Evolutionary conservation across 1,140 invertebrate genomes (phyloP).

Genomic region (Chionoecetes opilio): DNA sequence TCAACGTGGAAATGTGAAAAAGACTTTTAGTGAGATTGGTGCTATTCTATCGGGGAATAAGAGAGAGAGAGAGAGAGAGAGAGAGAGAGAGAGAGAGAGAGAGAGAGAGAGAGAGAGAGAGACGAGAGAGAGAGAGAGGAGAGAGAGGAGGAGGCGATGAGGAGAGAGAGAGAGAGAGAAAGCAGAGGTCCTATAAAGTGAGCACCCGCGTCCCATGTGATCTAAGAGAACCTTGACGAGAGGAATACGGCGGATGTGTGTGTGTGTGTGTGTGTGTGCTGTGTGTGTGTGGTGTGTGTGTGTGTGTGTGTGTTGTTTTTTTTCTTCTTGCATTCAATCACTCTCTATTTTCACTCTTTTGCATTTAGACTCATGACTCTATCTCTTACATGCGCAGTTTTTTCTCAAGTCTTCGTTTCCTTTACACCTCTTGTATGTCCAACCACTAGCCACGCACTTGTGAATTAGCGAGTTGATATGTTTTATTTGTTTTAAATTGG

Average conservation of each 20-base stretch:
- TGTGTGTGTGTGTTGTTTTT: constrained; percentile 7
- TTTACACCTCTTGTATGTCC: background rate
- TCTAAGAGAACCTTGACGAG: background rate
- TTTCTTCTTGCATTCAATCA: background rate
- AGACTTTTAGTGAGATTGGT: background rate
- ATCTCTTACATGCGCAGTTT: background rate
- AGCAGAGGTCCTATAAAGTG: background rate
- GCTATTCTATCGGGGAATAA: background rate
- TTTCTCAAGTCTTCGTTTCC: background rate
- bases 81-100: too few relatives aligned
- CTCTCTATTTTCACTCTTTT: background rate
- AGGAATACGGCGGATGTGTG: background rate
- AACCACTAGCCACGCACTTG: background rate
- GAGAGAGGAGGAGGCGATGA: background rate
- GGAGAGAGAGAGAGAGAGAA: background rate
- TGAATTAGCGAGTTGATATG: background rate
- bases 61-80: constrained; percentile 12
- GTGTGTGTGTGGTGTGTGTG: constrained; percentile 25
- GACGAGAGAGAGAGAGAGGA: background rate
- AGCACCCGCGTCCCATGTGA: background rate
- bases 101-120: constrained; percentile 22
- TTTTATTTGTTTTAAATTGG: too few relatives aligned
- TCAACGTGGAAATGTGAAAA: background rate
- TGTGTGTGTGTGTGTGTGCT: constrained; percentile 24
- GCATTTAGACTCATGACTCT: background rate